These are phyloP conservation scores for Hippoglossus stenolepis DNA, from an alignment of 2,113 vertebrate species.

Conservation along the genomic window DNA sequence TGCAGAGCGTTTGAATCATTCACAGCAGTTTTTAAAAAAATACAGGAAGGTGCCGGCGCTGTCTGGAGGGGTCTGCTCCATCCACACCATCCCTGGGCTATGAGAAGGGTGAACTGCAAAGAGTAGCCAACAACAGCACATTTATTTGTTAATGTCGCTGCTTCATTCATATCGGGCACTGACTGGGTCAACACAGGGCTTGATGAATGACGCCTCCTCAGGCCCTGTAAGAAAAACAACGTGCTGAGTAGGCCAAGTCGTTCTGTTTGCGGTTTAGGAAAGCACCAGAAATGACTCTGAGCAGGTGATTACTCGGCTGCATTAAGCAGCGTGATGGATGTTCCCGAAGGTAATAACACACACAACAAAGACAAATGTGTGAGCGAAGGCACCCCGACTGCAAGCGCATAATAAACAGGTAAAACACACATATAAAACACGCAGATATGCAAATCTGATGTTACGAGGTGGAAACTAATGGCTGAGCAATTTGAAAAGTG, in stretches of 20 bases:
- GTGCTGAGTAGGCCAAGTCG: conserved; percentile 39
- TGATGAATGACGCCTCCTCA: conserved; percentile 49
- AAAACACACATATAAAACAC: conserved; percentile 37
- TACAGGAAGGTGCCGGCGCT: not conserved
- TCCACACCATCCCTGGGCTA: conserved; percentile 1
- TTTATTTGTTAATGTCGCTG: conserved; percentile 33
- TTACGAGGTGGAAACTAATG: not conserved
- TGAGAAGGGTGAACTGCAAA: not conserved
- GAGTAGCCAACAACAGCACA: not conserved
- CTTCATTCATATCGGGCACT: conserved; percentile 15
- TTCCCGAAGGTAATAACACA: conserved; percentile 54
- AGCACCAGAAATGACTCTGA: conserved; percentile 57
- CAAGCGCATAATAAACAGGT: conserved; percentile 42
- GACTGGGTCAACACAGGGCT: conserved; percentile 38
- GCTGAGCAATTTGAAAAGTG: conserved; percentile 3
- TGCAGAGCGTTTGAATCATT: conserved; percentile 42
- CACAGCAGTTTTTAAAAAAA: conserved; percentile 26
- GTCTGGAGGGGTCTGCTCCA: conserved; percentile 5
- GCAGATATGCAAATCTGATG: not conserved
- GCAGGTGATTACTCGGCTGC: conserved; percentile 67
- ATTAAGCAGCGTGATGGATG: conserved; percentile 66
- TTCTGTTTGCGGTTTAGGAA: conserved; percentile 56
- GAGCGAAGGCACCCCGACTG: conserved; percentile 16
- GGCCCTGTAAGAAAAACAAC: conserved; percentile 48
- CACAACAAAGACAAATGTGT: conserved; percentile 58